These are phyloP conservation scores for Okapia johnstoni DNA, from an alignment of 2,113 vertebrate genomes.

Conservation along the genomic window DNA sequence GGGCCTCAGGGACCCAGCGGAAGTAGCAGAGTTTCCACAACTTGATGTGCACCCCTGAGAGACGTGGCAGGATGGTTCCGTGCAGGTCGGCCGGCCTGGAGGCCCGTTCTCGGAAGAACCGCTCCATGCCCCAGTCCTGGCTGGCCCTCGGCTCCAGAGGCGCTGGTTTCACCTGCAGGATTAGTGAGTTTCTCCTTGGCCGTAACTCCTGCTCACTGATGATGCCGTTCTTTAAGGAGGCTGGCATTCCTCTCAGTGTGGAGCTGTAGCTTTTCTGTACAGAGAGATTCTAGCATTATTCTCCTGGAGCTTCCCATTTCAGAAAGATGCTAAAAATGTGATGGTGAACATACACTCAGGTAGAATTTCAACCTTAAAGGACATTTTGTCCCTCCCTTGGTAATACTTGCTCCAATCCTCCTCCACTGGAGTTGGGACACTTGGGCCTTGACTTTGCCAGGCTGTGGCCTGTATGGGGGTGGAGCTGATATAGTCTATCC, in stretches of 20 bases:
- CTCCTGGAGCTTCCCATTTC: not conserved
- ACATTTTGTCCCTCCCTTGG: not conserved
- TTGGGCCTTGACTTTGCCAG: not conserved
- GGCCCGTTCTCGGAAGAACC: slow-evolving; percentile 89
- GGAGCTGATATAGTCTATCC: not conserved
- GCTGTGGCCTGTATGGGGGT: not conserved
- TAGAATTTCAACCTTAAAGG: not conserved
- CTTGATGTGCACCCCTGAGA: slow-evolving; percentile 86
- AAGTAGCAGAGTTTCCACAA: slow-evolving; percentile 98
- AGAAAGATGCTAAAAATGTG: not conserved
- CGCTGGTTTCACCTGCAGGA: slow-evolving; percentile 84
- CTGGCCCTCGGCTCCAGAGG: slow-evolving; percentile 75
- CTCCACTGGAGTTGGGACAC: not conserved
- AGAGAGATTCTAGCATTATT: not conserved
- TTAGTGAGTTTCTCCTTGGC: slow-evolving; percentile 87
- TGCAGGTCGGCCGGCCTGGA: slow-evolving; percentile 89
- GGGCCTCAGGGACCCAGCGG: slow-evolving; percentile 95
- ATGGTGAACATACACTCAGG: not conserved
- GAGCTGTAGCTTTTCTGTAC: slow-evolving; percentile 92
- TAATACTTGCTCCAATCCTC: too few species aligned
- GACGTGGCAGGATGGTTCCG: slow-evolving; percentile 86
- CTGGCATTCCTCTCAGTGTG: slow-evolving; percentile 83
- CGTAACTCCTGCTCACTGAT: slow-evolving; percentile 81
- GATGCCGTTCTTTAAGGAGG: slow-evolving; percentile 87
- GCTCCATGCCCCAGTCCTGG: slow-evolving; percentile 82